These are phyloP conservation scores for Harpalus rufipes DNA, from an alignment of 2,888 invertebrate genomes.

Conservation along the genomic window DNA sequence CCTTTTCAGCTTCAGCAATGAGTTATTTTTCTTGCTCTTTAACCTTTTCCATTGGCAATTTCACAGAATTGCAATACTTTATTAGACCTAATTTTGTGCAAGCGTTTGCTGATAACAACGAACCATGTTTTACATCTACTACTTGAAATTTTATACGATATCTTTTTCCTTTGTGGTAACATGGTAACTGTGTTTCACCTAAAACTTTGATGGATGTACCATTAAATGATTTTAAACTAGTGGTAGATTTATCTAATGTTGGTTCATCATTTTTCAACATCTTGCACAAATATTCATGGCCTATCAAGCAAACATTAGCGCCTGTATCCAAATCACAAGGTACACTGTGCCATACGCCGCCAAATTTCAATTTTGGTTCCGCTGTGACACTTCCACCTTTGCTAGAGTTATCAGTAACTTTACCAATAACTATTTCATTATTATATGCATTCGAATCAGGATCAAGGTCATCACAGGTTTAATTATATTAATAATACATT, in stretches of 20 bases:
- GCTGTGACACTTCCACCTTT: background rate
- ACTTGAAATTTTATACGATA: conserved; percentile 16
- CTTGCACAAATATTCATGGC: background rate
- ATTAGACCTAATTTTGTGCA: background rate
- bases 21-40: background rate
- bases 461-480: background rate
- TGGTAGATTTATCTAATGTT: background rate
- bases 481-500: no score
- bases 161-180: background rate
- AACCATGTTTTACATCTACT: background rate
- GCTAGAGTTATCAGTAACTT: background rate
- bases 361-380: background rate
- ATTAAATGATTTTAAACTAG: conserved; percentile 24
- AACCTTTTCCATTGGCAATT: background rate
- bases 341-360: background rate
- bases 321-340: background rate
- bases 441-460: background rate
- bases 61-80: background rate
- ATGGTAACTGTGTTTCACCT: background rate
- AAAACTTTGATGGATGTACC: background rate
- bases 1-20: background rate
- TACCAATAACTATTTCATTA: background rate
- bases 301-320: conserved; percentile 7
- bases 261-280: background rate
- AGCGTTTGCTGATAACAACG: conserved; percentile 7